phyloP scores from a whole-genome alignment of 1,140 invertebrate species.

The Leucophenga varia region DNA sequence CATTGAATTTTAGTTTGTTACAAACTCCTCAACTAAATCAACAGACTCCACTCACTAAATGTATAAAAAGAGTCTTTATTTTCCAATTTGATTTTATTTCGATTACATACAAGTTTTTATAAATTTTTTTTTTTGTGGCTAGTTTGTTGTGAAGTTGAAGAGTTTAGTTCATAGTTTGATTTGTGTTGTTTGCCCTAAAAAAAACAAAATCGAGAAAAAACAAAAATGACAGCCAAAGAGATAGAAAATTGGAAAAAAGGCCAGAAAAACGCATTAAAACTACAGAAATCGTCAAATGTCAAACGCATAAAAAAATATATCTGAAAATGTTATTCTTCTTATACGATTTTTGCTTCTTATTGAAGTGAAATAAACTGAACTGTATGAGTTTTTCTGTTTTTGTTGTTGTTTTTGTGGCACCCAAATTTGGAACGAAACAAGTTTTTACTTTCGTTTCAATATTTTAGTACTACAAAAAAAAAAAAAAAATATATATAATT shows the following conservation, averaged over 20 bases:
- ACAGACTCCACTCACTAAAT: too few relatives aligned
- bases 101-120: conserved; percentile 3
- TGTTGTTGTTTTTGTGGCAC: conserved; percentile 18
- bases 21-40: too few relatives aligned
- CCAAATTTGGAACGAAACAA: conserved; percentile 14
- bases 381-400: too few relatives aligned
- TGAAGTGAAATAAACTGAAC: too few relatives aligned
- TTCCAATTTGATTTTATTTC: too few relatives aligned
- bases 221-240: conserved; percentile 28
- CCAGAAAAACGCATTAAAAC: conserved; percentile 16
- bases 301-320: too few relatives aligned
- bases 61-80: too few relatives aligned
- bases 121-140: conserved; percentile 25
- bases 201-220: conserved; percentile 3
- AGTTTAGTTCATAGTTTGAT: conserved; percentile 45
- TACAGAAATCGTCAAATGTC: conserved; percentile 22
- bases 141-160: conserved; percentile 16
- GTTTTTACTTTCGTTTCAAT: conserved; percentile 15
- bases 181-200: conserved; percentile 34
- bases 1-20: too few relatives aligned
- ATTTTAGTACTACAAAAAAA: too few relatives aligned
- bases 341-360: too few relatives aligned
- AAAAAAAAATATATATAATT: too few relatives aligned
- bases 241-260: conserved; percentile 11
- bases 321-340: too few relatives aligned